Percentiles rank a stretch among this genome's conserved stretches.
These are phyloP conservation scores for Urocitellus parryii DNA, from an alignment of 2,113 vertebrate genomes.

Conservation along the genomic window DNA sequence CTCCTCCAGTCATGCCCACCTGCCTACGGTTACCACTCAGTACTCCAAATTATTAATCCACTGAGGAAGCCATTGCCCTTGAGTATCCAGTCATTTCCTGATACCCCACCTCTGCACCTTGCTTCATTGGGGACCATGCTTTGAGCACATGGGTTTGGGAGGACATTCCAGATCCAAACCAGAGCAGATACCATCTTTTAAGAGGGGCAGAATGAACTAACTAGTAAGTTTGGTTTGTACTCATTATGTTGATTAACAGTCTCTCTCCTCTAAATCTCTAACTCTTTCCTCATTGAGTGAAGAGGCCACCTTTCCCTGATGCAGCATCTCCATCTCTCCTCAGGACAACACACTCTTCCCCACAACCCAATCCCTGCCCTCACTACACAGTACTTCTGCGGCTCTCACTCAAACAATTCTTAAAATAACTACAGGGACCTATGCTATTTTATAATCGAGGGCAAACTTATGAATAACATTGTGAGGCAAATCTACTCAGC, in stretches of 20 bases:
- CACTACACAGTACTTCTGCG: not conserved
- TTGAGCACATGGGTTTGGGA: too few species aligned
- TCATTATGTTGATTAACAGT: not conserved
- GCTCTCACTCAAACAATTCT: not conserved
- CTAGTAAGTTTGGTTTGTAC: not conserved
- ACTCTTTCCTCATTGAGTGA: not conserved
- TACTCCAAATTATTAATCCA: too few species aligned
- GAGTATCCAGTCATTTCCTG: too few species aligned
- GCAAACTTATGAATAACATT: not conserved
- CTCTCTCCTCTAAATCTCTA: not conserved
- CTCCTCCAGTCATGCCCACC: too few species aligned
- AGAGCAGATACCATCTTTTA: not conserved
- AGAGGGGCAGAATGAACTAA: not conserved
- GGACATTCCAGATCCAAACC: too few species aligned
- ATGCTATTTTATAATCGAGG: not conserved
- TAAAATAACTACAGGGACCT: not conserved
- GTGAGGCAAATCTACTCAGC: not conserved
- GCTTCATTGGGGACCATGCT: too few species aligned
- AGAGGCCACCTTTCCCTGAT: not conserved
- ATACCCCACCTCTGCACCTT: too few species aligned
- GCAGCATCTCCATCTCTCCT: not conserved
- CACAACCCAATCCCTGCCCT: not conserved
- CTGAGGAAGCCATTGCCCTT: too few species aligned
- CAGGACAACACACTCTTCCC: not conserved
- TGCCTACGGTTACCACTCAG: too few species aligned